Evolutionary conservation across 2,888 invertebrate species (phyloP), one percentile per base, ranked within the genome.

Genomic region (Dorcus parallelipipedus): DNA sequence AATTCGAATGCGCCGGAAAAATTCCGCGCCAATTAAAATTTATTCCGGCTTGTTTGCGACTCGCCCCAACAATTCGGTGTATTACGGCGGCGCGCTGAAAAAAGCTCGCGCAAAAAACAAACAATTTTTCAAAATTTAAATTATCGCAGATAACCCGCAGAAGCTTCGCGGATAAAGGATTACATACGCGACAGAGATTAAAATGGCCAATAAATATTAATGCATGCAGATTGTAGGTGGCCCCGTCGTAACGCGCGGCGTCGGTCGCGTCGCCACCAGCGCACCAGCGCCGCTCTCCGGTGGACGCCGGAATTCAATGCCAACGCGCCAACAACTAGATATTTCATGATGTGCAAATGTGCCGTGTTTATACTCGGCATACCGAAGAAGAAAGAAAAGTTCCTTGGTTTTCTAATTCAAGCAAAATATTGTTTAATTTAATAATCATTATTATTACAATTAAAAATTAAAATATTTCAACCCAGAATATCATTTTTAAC

Each of bases 181-280:
- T 66, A 67, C 69, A 62, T 67, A 70, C 70, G 67, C 68, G 69
- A 70, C 68, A 64, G 62, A 68, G 70, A 70, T 71, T 71, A 71
- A 69, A 69, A 66, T 63, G 61, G 56, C 66, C 67, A 68, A 71
- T 72, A 72, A 72, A 72, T 72, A 72, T 71, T 70, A 71, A 71
- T 70, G 67, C 64, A 67, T 68, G 68, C 63, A 65, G 63, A 68
- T 64, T 64, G 61, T 64, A 59, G 59, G 59, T 56, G 60, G 61
- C 59, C 62, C 50, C 49, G 49, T 56, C 60, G 56, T 58, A 39
- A 50, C 61, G 63, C 61, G 59, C 45, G 45, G 14, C 45, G 45
- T 20, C 45, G 17, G 14, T 14, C 14, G 14, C 14, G 14, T 14
- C 14, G 14, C 14, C 14, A 14, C 14, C 14, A 14, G 14, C 14